phyloP scores from a whole-genome alignment of 2,888 invertebrate genomes.

The Drosophila robusta region DNA sequence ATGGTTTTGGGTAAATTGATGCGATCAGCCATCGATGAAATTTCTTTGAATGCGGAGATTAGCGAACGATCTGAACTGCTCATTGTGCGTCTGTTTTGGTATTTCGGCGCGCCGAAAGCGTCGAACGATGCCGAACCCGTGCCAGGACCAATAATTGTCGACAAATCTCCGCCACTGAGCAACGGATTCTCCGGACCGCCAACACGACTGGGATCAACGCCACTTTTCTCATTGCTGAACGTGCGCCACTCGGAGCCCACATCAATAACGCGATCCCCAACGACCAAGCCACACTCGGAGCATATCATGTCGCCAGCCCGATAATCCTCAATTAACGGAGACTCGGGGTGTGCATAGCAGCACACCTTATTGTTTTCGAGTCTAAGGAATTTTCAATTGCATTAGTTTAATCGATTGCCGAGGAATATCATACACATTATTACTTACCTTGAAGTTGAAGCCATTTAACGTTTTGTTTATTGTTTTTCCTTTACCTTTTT shows the following conservation, averaged over 20 bases:
- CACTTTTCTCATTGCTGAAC: constrained; percentile 98
- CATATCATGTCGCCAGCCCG: constrained; percentile 98
- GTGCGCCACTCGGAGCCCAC: constrained; percentile 99
- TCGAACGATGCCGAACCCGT: constrained; percentile 94
- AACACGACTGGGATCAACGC: constrained; percentile 99
- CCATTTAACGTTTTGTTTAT: constrained; percentile 50
- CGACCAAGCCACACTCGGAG: constrained; percentile 99
- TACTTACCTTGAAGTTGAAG: constrained; percentile 69
- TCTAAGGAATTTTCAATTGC: constrained; percentile 27
- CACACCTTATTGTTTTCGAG: constrained; percentile 90
- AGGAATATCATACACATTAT: neutral
- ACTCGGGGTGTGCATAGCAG: constrained; percentile 98
- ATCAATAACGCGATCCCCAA: constrained; percentile 99
- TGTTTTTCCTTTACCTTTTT: neutral
- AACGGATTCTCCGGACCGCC: constrained; percentile 99
- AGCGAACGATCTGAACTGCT: constrained; percentile 98
- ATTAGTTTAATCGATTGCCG: neutral
- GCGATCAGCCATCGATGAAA: constrained; percentile 98
- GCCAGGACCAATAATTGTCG: constrained; percentile 95
- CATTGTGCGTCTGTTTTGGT: constrained; percentile 91
- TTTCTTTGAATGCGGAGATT: constrained; percentile 98
- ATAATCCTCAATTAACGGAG: constrained; percentile 98
- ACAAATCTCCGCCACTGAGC: constrained; percentile 97
- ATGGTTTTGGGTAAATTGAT: constrained; percentile 99
- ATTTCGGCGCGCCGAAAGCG: constrained; percentile 92